A percentile compares a stretch with the other conserved stretches of the same genome.
Evolutionary conservation across 2,888 invertebrate species (phyloP).

Genomic region (Ischnus inquisitorius): DNA sequence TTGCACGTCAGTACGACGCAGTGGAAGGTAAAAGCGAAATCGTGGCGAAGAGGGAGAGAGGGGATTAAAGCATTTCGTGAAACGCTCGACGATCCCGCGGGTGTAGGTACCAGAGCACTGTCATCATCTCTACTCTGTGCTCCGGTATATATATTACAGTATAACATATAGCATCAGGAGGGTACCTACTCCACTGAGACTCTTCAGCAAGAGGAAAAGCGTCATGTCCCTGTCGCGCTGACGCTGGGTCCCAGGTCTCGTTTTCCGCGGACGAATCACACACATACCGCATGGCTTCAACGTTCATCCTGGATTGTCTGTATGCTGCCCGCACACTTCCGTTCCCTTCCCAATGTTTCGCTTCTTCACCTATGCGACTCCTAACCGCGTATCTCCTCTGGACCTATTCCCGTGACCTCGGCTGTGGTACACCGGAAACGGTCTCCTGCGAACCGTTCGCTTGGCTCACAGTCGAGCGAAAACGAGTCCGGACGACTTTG

Average conservation of each 20-base stretch:
- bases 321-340: conserved; percentile 11
- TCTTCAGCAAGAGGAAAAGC: conserved; percentile 45
- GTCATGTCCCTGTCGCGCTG: conserved; percentile 58
- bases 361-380: conserved; percentile 9
- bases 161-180: conserved; percentile 29
- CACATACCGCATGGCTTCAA: conserved; percentile 48
- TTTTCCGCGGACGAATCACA: conserved; percentile 56
- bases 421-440: conserved; percentile 46
- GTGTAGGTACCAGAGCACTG: conserved; percentile 52
- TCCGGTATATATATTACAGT: background rate
- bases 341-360: conserved; percentile 12
- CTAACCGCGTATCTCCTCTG: conserved; percentile 24
- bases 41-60: background rate
- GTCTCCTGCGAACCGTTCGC: conserved; percentile 44
- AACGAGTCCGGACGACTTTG: conserved; percentile 27
- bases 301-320: conserved; percentile 35
- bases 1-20: background rate
- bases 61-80: conserved; percentile 58
- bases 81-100: conserved; percentile 62
- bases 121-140: conserved; percentile 40
- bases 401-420: conserved; percentile 7
- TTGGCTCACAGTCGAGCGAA: conserved; percentile 26
- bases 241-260: conserved; percentile 54
- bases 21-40: conserved; percentile 15
- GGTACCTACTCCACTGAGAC: conserved; percentile 4